These are phyloP conservation scores for Tipula vernalis DNA, from an alignment of 2,888 invertebrate genomes.

Conservation along the genomic window DNA sequence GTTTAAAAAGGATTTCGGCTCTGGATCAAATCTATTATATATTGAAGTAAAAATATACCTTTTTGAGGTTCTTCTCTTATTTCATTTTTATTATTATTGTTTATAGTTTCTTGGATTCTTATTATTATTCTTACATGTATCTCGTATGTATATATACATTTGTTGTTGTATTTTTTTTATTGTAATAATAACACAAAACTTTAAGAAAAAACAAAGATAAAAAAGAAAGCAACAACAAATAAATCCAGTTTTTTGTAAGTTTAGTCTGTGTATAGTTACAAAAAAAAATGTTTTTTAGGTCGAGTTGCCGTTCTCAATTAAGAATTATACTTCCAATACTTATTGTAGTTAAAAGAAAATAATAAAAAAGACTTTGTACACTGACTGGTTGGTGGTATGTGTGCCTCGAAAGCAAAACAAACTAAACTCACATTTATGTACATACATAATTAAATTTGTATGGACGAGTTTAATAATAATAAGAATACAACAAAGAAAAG, in stretches of 20 bases:
- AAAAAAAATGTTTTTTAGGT: not conserved
- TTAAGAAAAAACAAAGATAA: not conserved
- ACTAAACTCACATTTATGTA: not conserved
- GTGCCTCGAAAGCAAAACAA: not conserved
- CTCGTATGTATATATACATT: not conserved
- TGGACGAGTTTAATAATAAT: not conserved
- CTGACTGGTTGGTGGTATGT: not conserved
- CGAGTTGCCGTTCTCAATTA: slow-evolving; percentile 4
- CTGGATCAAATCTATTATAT: not conserved
- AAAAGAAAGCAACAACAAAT: not conserved
- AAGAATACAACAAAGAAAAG: not conserved
- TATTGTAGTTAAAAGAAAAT: not conserved
- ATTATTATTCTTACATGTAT: not conserved
- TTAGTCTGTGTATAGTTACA: not conserved
- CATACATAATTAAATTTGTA: no score
- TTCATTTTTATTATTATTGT: not conserved
- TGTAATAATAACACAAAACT: not conserved
- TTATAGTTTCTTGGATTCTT: not conserved
- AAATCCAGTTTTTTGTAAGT: not conserved
- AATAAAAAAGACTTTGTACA: not conserved
- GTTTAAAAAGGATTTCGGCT: not conserved
- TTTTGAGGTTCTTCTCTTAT: not conserved
- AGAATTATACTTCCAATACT: not conserved
- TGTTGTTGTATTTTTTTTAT: not conserved
- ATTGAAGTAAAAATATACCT: not conserved